Evolutionary conservation across 2,113 vertebrate species (phyloP).

Genomic region (Heterotilapia buettikoferi): DNA sequence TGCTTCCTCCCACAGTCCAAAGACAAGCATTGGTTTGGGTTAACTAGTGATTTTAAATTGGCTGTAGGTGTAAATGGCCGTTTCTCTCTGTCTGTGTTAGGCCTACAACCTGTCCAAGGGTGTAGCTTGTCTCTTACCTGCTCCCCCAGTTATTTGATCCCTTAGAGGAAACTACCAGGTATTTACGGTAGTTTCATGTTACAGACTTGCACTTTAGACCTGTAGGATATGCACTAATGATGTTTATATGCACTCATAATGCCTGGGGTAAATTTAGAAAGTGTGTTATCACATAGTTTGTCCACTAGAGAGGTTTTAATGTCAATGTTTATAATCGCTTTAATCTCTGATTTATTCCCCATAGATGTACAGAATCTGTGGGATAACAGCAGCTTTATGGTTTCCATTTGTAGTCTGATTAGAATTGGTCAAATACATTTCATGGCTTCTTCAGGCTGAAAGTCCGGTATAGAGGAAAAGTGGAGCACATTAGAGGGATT

Average conservation of each 20-base stretch:
- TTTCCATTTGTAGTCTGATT: neutral
- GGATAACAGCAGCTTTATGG: neutral
- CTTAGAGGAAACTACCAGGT: neutral
- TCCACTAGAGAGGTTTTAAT: neutral
- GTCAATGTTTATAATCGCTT: neutral
- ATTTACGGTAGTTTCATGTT: neutral
- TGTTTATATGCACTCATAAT: neutral
- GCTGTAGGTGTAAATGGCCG: neutral
- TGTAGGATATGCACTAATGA: neutral
- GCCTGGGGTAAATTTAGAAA: neutral
- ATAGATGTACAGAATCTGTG: neutral
- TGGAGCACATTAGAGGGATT: neutral
- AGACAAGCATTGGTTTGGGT: neutral
- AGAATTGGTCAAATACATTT: neutral
- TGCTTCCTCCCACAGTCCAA: neutral
- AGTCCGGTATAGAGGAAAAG: neutral
- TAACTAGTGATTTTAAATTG: neutral
- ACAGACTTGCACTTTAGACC: neutral
- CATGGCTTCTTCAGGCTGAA: neutral
- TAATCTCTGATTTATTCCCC: neutral
- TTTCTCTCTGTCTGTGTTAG: neutral
- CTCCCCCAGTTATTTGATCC: neutral
- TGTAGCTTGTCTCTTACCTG: neutral
- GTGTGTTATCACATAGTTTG: neutral
- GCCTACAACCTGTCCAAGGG: neutral